Conservation (phyloP, 2,797 vertebrate species). For the Phataginus tetradactyla region DNA sequence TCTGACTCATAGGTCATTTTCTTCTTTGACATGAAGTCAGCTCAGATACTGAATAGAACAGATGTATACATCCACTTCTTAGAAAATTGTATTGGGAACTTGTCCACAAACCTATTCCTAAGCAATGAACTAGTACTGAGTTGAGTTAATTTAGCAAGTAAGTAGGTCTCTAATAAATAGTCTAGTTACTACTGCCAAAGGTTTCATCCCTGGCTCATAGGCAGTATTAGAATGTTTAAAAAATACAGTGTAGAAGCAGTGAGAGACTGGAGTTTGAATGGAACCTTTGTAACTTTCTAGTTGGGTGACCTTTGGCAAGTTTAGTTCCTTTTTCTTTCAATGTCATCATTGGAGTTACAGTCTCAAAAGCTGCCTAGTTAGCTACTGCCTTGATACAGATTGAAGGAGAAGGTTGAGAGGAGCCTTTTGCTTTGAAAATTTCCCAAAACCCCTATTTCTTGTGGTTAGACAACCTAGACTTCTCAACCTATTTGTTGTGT, state of each 20-base stretch:
- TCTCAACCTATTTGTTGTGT: background rate
- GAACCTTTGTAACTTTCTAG: conserved; percentile 1
- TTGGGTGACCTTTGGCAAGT: background rate
- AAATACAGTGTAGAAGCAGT: conserved; percentile 46
- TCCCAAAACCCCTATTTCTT: background rate
- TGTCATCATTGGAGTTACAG: background rate
- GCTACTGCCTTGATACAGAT: background rate
- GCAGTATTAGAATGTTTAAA: conserved; percentile 20
- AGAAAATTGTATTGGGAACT: background rate
- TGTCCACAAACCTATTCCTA: background rate
- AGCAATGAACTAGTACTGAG: background rate
- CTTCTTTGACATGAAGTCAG: conserved; percentile 18
- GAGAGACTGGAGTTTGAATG: background rate
- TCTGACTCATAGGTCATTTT: conserved; percentile 51
- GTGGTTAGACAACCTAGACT: background rate
- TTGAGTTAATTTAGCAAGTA: conserved; percentile 54
- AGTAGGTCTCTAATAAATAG: background rate
- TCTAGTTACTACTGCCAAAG: background rate
- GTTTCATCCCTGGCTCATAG: conserved; percentile 27
- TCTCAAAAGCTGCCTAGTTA: conserved; percentile 45
- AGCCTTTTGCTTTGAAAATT: conserved; percentile 54
- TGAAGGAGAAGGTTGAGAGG: conserved; percentile 23
- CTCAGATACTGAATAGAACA: conserved; percentile 7
- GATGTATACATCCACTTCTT: background rate
- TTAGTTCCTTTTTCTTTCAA: conserved; percentile 44